Base-by-base conservation (phyloP, 2,888 invertebrate genomes). In the Erynnis tages region DNA sequence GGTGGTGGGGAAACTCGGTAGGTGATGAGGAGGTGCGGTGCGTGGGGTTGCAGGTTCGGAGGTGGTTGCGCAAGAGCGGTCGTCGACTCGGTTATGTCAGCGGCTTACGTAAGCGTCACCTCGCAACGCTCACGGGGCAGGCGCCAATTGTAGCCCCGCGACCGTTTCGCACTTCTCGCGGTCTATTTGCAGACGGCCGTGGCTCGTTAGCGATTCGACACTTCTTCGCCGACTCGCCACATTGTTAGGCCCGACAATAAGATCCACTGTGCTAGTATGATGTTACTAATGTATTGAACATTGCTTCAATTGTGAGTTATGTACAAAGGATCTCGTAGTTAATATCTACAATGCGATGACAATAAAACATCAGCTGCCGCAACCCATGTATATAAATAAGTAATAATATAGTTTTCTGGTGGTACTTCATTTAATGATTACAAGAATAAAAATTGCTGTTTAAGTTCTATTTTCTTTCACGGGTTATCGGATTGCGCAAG, bases 41-140 rank as follows among this genome's bases (percentile, higher is more conserved):
- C 60, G 67, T 63, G 68, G 88, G 88, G 87, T 85, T 85, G 86
- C 76, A 76, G 82, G 84, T 82, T 82, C 70, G 79, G 76, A 70
- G 65, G 65, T 70, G 73, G 76, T 89, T 89, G 84, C 87, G 86
- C 86, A 88, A 89, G 75, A 69, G 65, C 87, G 88, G 89, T 88
- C 88, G 85, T 84, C 87, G 88, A 88, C 88, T 86, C 77, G 83
- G 80, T 89, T 89, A 89, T 89, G 86, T 89, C 89, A 88, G 85
- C 72, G 68, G 71, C 73, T 89, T 89, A 87, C 88, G 87, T 89
- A 88, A 89, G 74, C 78, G 73, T 80, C 82, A 81, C 82, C 83
- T 86, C 85, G 87, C 83, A 82, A 82, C 78, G 82, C 73, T 82
- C 82, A 79, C 81, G 73, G 78, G 69, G 71, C 82, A 76, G 73